Evolutionary conservation across 2,113 vertebrate genomes (phyloP).

Genomic region (Pitta sordida): DNA sequence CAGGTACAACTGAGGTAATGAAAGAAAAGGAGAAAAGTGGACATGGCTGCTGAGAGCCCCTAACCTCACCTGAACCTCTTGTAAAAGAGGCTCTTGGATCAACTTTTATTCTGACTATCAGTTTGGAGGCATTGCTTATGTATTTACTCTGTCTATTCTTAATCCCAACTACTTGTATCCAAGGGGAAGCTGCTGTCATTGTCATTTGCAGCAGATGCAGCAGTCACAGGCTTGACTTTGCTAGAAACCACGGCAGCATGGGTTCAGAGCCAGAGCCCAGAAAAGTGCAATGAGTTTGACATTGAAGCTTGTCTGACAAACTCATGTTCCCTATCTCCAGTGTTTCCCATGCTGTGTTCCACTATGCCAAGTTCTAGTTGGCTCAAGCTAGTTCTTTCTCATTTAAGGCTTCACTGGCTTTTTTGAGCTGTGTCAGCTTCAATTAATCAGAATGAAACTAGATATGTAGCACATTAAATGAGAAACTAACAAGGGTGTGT

Average conservation of each 20-base stretch:
- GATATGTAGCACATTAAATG: neutral
- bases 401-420: constrained; percentile 23
- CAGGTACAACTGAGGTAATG: neutral
- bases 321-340: neutral
- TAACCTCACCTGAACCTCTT: neutral
- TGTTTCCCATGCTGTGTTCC: neutral
- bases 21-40: neutral
- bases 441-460: constrained; percentile 29
- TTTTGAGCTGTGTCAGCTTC: constrained; percentile 3
- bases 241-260: rapidly evolving
- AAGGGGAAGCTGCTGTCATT: neutral
- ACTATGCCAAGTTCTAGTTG: neutral
- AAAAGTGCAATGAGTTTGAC: neutral
- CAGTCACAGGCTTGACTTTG: neutral
- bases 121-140: neutral
- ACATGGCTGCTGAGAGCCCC: neutral
- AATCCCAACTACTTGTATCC: neutral
- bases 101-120: neutral
- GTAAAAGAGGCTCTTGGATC: neutral
- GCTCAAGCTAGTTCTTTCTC: constrained; percentile 8
- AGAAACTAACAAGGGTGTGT: neutral
- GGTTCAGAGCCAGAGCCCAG: neutral
- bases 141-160: neutral
- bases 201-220: neutral
- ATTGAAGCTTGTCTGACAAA: neutral